phyloP scores from a whole-genome alignment of 2,797 vertebrate genomes.

The Otolemur crassicaudatus region DNA sequence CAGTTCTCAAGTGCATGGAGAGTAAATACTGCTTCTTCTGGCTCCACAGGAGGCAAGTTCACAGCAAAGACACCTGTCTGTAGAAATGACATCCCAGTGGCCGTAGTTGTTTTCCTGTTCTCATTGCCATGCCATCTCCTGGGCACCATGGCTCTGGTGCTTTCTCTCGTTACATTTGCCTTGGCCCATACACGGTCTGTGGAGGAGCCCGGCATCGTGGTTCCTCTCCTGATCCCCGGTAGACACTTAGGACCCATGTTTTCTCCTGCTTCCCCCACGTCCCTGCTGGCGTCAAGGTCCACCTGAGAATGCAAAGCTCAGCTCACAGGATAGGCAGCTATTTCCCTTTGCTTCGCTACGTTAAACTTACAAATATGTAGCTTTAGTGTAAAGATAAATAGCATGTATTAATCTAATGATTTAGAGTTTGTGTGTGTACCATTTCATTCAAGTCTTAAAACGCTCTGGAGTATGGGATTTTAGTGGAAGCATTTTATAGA shows the following conservation, averaged over 20 bases:
- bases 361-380: not conserved
- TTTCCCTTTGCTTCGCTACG: not conserved
- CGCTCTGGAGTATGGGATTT: not conserved
- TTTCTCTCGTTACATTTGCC: not conserved
- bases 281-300: no score
- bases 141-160: accelerated
- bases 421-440: not conserved
- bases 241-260: no score
- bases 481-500: not conserved
- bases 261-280: not conserved
- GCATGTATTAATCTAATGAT: not conserved
- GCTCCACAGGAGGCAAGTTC: not conserved
- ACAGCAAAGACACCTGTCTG: not conserved
- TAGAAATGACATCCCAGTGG: not conserved
- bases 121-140: not conserved
- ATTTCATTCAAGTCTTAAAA: not conserved
- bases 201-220: not conserved
- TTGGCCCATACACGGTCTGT: not conserved
- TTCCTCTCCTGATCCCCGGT: not conserved
- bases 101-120: not conserved
- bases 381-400: not conserved
- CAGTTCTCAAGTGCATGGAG: not conserved
- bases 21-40: not conserved
- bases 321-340: not conserved
- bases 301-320: not conserved